phyloP scores from a whole-genome alignment of 2,113 vertebrate genomes.

The Orientallactaga bullata region DNA sequence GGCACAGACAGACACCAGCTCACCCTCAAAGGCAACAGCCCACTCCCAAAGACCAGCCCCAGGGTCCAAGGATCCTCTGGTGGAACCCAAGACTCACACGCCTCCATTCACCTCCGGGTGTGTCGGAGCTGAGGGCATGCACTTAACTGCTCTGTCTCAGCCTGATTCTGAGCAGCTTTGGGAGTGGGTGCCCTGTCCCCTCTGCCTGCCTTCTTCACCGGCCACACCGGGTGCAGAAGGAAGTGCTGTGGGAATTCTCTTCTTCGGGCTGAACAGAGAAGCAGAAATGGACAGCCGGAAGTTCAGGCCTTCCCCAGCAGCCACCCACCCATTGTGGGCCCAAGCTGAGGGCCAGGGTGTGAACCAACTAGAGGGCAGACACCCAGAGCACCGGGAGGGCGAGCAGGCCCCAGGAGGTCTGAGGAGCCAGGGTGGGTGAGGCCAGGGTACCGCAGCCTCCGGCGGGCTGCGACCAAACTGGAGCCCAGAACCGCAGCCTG shows the following conservation, averaged over 20 bases:
- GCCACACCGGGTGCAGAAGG: not conserved
- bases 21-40: no score
- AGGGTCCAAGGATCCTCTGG: not conserved
- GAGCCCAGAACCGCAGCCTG: not conserved
- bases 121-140: rapidly evolving
- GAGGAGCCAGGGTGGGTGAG: not conserved
- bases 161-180: not conserved
- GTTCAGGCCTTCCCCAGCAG: not conserved
- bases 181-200: not conserved
- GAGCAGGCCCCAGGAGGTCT: not conserved
- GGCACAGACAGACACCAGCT: not conserved
- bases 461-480: not conserved
- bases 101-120: not conserved
- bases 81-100: not conserved
- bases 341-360: not conserved
- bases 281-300: not conserved
- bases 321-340: slow-evolving; percentile 7
- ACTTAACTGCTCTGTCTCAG: not conserved
- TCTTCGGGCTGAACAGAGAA: not conserved
- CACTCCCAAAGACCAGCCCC: not conserved
- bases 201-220: not conserved
- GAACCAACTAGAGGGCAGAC: not conserved
- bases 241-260: not conserved
- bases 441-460: slow-evolving; percentile 35
- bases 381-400: not conserved